phyloP scores from a whole-genome alignment of 2,797 vertebrate genomes.

The Poeciliopsis paucimaculata region DNA sequence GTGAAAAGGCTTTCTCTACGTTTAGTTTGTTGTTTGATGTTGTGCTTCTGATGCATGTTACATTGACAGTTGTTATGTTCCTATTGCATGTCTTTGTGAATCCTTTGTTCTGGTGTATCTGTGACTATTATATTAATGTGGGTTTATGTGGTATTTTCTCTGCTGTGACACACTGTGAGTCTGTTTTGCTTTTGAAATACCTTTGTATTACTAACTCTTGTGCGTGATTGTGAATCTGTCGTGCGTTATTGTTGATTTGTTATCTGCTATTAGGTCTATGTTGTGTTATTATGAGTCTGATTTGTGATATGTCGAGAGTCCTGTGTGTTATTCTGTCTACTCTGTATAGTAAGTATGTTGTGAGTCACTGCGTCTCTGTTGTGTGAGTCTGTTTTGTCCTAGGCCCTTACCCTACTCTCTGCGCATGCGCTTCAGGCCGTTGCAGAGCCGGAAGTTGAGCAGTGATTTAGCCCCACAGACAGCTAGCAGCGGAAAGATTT shows the following conservation, averaged over 20 bases:
- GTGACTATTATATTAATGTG: neutral
- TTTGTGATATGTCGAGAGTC: neutral
- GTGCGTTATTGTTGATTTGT: neutral
- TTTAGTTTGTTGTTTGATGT: neutral
- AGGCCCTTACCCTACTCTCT: neutral
- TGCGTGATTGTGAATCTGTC: neutral
- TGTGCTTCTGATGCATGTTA: neutral
- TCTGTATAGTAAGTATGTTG: neutral
- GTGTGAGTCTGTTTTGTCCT: neutral
- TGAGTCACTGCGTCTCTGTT: neutral
- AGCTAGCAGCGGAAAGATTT: conserved; percentile 53
- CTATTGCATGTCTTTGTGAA: neutral
- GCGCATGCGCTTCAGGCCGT: conserved; percentile 63
- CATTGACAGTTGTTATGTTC: neutral
- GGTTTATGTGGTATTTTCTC: neutral
- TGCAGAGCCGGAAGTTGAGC: conserved; percentile 73
- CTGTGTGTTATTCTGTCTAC: neutral
- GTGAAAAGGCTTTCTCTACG: neutral
- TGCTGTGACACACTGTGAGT: neutral
- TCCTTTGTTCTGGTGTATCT: neutral
- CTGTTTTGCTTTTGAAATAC: neutral
- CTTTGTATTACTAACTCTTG: neutral
- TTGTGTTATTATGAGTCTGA: neutral
- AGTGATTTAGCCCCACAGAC: conserved; percentile 61
- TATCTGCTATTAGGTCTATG: neutral